Evolutionary conservation across 2,113 vertebrate genomes (phyloP).

Genomic region (Riparia riparia): DNA sequence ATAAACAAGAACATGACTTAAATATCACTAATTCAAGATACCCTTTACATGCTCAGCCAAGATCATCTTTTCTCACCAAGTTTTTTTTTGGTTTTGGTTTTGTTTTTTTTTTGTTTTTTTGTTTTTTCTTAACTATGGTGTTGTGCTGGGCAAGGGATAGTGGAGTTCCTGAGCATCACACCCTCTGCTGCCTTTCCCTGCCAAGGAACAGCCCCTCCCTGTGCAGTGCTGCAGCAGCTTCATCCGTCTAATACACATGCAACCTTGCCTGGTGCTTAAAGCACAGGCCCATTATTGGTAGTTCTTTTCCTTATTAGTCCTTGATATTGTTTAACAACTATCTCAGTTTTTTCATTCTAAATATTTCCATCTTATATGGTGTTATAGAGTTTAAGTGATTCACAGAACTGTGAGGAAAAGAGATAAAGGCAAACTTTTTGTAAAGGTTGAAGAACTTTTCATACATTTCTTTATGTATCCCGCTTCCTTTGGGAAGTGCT

Average conservation of each 20-base stretch:
- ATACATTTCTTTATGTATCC: not conserved
- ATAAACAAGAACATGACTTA: slow-evolving; percentile 39
- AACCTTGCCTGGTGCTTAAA: not conserved
- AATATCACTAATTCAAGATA: slow-evolving; percentile 40
- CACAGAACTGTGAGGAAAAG: not conserved
- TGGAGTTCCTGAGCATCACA: slow-evolving; percentile 40
- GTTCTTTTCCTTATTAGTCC: not conserved
- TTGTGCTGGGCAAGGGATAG: slow-evolving; percentile 39
- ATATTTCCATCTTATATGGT: not conserved
- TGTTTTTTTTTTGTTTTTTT: slow-evolving; percentile 17
- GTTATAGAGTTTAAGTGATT: not conserved
- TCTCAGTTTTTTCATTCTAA: not conserved
- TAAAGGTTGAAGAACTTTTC: not conserved
- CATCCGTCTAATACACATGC: not conserved
- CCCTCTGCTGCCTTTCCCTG: not conserved
- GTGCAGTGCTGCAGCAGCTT: not conserved
- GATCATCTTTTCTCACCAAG: slow-evolving; percentile 12
- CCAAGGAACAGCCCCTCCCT: slow-evolving; percentile 33
- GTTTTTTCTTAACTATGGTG: not conserved
- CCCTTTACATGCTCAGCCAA: not conserved
- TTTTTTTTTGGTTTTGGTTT: slow-evolving; percentile 13
- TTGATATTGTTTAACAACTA: not conserved
- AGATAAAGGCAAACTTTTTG: not conserved
- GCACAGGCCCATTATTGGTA: not conserved
- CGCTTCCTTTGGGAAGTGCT: not conserved